A percentile compares a stretch with the other conserved stretches of the same genome.
Conservation (phyloP, 2,113 vertebrate species). For the Nerophis lumbriciformis region DNA sequence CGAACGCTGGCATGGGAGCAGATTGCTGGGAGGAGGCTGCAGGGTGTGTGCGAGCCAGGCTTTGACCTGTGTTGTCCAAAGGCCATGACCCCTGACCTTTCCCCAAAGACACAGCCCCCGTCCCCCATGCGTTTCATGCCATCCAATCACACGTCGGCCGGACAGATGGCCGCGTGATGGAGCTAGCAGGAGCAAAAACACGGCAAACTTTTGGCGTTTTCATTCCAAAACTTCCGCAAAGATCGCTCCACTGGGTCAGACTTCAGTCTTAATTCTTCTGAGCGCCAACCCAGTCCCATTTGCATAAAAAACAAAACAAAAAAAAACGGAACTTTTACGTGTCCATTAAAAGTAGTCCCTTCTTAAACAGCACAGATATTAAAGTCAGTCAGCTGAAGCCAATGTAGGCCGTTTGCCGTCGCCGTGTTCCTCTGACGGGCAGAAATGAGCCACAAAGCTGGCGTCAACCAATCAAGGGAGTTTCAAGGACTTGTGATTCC, state of each 20-base stretch:
- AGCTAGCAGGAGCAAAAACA: conserved; percentile 58
- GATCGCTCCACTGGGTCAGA: not conserved
- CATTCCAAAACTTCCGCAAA: not conserved
- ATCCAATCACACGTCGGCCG: conserved; percentile 68
- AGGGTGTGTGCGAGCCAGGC: conserved; percentile 64
- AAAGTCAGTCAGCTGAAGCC: conserved; percentile 62
- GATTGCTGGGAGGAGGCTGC: conserved; percentile 45
- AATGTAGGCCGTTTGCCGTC: conserved; percentile 62
- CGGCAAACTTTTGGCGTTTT: conserved; percentile 16
- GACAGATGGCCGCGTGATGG: conserved; percentile 75
- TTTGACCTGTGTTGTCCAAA: conserved; percentile 76
- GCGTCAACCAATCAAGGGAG: conserved; percentile 47
- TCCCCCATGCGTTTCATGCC: conserved; percentile 67
- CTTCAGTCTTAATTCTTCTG: not conserved
- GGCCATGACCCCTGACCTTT: conserved; percentile 78
- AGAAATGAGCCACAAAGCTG: conserved; percentile 61
- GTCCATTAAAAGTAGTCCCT: conserved; percentile 1
- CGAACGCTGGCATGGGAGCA: conserved; percentile 52
- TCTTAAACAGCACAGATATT: conserved; percentile 58
- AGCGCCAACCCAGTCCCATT: not conserved
- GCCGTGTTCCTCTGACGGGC: conserved; percentile 59
- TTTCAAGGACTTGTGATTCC: conserved; percentile 28
- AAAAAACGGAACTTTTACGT: not conserved
- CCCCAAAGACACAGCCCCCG: conserved; percentile 63
- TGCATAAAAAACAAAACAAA: not conserved